These are phyloP conservation scores for Lacerta bilineata DNA, from an alignment of 2,797 vertebrate genomes.

Conservation along the genomic window DNA sequence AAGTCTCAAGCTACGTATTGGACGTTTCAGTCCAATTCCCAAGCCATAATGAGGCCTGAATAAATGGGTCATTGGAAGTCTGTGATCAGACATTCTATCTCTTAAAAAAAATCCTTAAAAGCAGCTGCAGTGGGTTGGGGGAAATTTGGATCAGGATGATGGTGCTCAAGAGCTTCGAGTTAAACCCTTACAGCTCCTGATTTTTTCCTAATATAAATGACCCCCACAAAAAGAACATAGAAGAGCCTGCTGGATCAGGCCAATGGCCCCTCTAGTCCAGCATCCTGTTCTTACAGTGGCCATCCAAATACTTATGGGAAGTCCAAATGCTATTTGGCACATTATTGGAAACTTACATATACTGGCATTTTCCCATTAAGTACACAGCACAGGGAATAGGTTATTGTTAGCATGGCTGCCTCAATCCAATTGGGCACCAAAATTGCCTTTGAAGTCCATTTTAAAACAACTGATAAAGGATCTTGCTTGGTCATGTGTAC, in stretches of 20 bases:
- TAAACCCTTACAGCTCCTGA: neutral
- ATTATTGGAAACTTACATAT: neutral
- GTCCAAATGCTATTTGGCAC: neutral
- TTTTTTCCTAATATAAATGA: neutral
- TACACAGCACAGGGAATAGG: neutral
- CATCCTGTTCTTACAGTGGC: too few relatives aligned
- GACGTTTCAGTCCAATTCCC: slow-evolving; percentile 16
- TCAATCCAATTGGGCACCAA: neutral
- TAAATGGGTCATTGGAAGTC: too few relatives aligned
- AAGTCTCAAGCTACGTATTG: neutral
- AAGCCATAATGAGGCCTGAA: neutral
- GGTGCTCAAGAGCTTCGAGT: too few relatives aligned
- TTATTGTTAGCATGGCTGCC: neutral
- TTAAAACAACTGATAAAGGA: neutral
- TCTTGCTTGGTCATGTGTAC: neutral
- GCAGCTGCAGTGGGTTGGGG: neutral
- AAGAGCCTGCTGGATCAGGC: too few relatives aligned
- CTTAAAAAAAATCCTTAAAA: neutral
- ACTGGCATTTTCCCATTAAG: neutral
- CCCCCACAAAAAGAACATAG: neutral
- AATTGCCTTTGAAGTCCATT: neutral
- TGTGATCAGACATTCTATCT: too few relatives aligned
- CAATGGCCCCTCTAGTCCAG: too few relatives aligned
- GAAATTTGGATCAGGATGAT: neutral
- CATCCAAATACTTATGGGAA: too few relatives aligned